phyloP scores from a whole-genome alignment of 2,888 invertebrate species.

The Saturnia pavonia region DNA sequence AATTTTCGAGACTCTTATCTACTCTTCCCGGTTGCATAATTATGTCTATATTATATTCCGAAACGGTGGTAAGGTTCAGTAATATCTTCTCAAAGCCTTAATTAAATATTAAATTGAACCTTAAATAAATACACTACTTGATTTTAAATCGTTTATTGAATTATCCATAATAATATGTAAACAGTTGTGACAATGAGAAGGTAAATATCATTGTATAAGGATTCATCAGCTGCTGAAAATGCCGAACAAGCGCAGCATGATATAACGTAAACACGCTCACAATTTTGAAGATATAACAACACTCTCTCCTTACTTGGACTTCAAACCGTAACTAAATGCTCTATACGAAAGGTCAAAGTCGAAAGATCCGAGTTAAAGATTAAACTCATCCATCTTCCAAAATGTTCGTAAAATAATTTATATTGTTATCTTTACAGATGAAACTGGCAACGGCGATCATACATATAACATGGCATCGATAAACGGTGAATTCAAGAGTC shows the following conservation, averaged over 20 bases:
- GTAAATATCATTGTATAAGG: neutral
- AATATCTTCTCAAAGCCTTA: no score
- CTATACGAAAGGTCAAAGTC: neutral
- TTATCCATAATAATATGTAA: neutral
- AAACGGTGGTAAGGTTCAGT: no score
- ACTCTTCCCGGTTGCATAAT: no score
- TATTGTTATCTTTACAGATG: slow-evolving; percentile 61
- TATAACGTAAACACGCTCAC: neutral
- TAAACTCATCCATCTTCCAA: neutral
- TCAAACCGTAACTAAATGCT: neutral
- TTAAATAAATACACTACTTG: no score
- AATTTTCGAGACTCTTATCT: no score
- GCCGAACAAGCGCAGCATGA: no score
- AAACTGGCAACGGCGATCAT: slow-evolving; percentile 66
- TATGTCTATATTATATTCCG: no score
- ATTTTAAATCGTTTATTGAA: no score
- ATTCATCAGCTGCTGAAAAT: neutral
- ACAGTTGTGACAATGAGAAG: neutral
- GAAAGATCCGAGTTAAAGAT: neutral
- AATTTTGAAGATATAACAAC: neutral
- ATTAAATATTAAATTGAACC: no score
- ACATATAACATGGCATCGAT: slow-evolving; percentile 75
- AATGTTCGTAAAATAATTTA: neutral
- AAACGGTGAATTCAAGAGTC: slow-evolving; percentile 64
- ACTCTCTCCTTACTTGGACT: neutral